These are phyloP conservation scores for Petrocephalus sullivani DNA, from an alignment of 2,797 vertebrate genomes.

Conservation along the genomic window DNA sequence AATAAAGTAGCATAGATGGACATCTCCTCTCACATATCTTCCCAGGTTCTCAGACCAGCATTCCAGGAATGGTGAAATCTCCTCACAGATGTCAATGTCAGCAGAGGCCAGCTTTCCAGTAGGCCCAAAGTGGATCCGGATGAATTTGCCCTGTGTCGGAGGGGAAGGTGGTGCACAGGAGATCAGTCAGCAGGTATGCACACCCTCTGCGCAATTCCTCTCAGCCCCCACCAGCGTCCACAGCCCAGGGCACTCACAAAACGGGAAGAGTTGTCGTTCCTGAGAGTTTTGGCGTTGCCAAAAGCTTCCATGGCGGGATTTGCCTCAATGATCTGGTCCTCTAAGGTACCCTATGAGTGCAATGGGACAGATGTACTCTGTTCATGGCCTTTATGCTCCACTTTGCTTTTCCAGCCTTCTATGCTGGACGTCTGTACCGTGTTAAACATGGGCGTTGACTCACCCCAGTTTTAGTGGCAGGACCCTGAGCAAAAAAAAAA, in stretches of 20 bases:
- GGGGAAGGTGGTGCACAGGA: neutral
- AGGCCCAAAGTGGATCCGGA: slow-evolving; percentile 89
- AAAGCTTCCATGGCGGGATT: slow-evolving; percentile 95
- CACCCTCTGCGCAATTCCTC: neutral
- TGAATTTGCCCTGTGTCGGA: slow-evolving; percentile 81
- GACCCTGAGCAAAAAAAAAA: slow-evolving; percentile 42
- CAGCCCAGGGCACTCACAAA: slow-evolving; percentile 72
- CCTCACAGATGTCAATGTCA: slow-evolving; percentile 90
- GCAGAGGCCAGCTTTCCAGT: slow-evolving; percentile 85
- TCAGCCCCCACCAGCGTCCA: neutral
- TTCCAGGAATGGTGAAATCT: neutral
- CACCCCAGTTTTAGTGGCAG: slow-evolving; percentile 59
- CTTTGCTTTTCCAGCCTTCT: neutral
- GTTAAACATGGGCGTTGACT: slow-evolving; percentile 33
- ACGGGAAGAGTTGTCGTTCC: slow-evolving; percentile 90
- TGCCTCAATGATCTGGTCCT: slow-evolving; percentile 94
- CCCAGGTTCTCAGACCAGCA: neutral
- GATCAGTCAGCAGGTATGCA: neutral
- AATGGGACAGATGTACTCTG: too few relatives aligned
- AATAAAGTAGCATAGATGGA: neutral
- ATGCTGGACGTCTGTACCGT: neutral
- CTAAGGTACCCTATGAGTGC: slow-evolving; percentile 74
- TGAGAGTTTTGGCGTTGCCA: slow-evolving; percentile 88
- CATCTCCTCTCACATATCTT: neutral
- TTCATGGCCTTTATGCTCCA: neutral